Base-by-base conservation (phyloP, 2,113 vertebrate genomes). In the Vireo altiloquus region DNA sequence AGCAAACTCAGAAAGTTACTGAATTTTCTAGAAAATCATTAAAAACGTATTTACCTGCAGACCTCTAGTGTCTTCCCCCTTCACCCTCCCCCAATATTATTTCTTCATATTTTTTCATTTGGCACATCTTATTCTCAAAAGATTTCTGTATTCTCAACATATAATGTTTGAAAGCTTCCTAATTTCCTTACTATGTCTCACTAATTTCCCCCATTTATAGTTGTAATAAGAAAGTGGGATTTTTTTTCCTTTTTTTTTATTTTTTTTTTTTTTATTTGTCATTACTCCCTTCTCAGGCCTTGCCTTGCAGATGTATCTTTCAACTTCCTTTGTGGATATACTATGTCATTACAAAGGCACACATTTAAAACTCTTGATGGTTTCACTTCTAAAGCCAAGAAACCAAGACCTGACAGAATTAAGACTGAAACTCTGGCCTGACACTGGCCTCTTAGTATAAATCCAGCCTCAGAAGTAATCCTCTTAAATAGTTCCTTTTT, bases 1-100 rank as follows among this genome's bases (percentile, higher is more conserved):
- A 68, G 4, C 7, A 19, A 2, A 16, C 23, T 52, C 66, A 79
- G 31, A 79, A 79, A 52, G 1, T 4, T 66, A 31, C 37, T 37
- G 21, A 31, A 7, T 39, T 82, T 79, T 65, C 31, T 42, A 61
- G 17, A 39, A 65, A n/a, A 9, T 39, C 2, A 65, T 70, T 74
- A 65, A 40, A 92, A 93, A 66, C 70, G 1, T 24, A 52, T 66
- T 69, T 44, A n/a, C 22, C 11, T 66, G 11, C 25, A 84, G 47
- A 69, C 18, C 11, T 61, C 63, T 10, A 24, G 11, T 49, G 13
- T 20, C 25, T 17, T 35, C 9, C 23, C 30, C 6, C 5, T 71
- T 33, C 1, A 0, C 5, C 10, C 7, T 30, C 1, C 2, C 1
- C 2, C 5, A 11, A 0, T 64, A 69, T 37, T 59, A 79, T 72